Base-by-base conservation (phyloP, 2,113 vertebrate genomes). In the Malurus melanocephalus region DNA sequence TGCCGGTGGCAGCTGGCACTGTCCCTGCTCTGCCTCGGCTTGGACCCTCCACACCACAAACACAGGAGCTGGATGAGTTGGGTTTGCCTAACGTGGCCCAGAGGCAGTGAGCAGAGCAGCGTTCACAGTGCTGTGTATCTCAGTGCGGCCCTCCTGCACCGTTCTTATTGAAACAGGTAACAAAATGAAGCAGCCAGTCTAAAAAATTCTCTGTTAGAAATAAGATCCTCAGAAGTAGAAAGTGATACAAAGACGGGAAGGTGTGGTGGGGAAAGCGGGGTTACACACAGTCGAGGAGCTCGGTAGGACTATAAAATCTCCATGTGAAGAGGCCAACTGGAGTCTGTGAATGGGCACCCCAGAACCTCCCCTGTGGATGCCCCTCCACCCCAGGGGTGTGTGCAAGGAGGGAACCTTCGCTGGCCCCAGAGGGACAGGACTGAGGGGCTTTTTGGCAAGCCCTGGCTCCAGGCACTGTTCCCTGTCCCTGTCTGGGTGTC, bases 71-170 rank as follows among this genome's bases (percentile, higher is more conserved):
- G 60, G 60, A 66, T 20, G 79, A 71, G 93, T 13, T 69, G 18
- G 79, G 7, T 67, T 62, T 85, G 94, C 71, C 85, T 61, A 16
- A 21, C 8, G 30, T 66, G 92, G 95, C 93, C 88, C 93, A 78
- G 95, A 88, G 82, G 94, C 95, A 75, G 28, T 1, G 7, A 93
- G 93, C 92, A 92, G 94, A 92, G 95, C 86, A 80, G 90, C 56
- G 28, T 86, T 98, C 97, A 98, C 98, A 98, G 97, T 98, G 97
- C 97, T 97, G 94, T 65, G 93, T 89, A 92, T 95, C 91, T 89
- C 94, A 77, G 88, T 66, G 95, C 86, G 92, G 94, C 94, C 88
- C 61, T 94, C 94, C 96, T 96, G 96, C 96, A 20, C 95, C 62
- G 0, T 95, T 83, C 65, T 27, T 57, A 90, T 82, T 69, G 82